Base-by-base conservation (phyloP, 2,888 invertebrate genomes). In the Rhagonycha lutea region DNA sequence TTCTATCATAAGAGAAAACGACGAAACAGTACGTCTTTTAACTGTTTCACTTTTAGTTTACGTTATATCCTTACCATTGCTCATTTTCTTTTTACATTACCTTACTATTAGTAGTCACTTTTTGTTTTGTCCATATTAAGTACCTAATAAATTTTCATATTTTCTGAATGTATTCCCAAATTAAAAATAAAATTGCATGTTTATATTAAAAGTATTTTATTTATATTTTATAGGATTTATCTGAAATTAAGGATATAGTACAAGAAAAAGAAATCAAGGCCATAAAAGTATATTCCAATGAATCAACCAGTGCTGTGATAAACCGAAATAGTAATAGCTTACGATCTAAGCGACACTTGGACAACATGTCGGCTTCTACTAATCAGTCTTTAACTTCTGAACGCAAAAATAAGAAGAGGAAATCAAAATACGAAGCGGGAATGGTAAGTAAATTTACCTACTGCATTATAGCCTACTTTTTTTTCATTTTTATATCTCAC, bases 391-490 rank as follows among this genome's bases (percentile, higher is more conserved):
- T 78, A 63, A 82, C 81, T 61, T 78, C 81, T 8, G 87, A 88
- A 65, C 82, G 84, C 69, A 87, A 87, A 76, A 83, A 85, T 10
- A 83, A 92, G 81, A 92, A 92, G 83, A 88, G 92, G 77, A 89
- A 92, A 75, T 92, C 91, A 79, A 92, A 91, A 85, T 87, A 90
- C 80, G 89, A 90, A 73, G 88, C 90, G 61, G 91, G 90, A 83
- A 91, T 92, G 88, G 92, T 92, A 89, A 92, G 91, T 90, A 87
- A 82, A 29, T 72, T 69, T 74, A 61, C 76, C 32, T 76, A 73
- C 63, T 73, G 70, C 29, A 28, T 77, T 14, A 69, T 77, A 29
- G 61, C 69, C 10, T 63, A 75, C 28, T 29, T 77, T 23, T 26
- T 73, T 26, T 78, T 67, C 67, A 75, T 63, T 4, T 72, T 65